These are phyloP conservation scores for Coelopa pilipes DNA, from an alignment of 2,888 invertebrate genomes.

Conservation along the genomic window DNA sequence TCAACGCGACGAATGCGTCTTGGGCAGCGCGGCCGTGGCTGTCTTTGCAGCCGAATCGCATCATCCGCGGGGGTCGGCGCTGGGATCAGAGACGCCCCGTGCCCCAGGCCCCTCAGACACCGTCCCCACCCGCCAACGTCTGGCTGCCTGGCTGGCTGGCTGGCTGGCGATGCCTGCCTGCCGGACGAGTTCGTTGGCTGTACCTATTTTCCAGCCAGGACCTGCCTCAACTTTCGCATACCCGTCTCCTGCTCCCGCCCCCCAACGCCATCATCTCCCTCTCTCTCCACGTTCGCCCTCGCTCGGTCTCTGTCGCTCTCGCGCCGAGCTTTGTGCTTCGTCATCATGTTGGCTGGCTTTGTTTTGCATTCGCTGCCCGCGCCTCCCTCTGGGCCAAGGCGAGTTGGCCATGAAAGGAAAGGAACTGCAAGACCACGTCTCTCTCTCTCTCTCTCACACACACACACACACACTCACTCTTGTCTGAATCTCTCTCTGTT, in stretches of 20 bases:
- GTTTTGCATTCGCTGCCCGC: constrained; percentile 24
- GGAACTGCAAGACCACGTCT: no score
- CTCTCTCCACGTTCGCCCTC: background rate
- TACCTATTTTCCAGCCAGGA: constrained; percentile 65
- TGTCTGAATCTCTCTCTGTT: background rate
- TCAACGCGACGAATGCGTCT: constrained; percentile 30
- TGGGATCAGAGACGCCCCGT: background rate
- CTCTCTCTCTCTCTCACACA: constrained; percentile 6
- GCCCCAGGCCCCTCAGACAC: background rate
- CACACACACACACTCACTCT: constrained; percentile 8
- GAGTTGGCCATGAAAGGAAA: constrained; percentile 24
- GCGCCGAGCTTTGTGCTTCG: constrained; percentile 36
- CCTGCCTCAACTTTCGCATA: constrained; percentile 62
- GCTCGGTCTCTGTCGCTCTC: constrained; percentile 5
- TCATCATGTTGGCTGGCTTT: constrained; percentile 35
- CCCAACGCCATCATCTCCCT: background rate
- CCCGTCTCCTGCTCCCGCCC: constrained; percentile 34
- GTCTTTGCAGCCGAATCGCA: constrained; percentile 34
- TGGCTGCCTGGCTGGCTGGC: constrained; percentile 5
- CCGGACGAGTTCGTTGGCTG: constrained; percentile 62
- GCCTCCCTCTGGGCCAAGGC: constrained; percentile 2
- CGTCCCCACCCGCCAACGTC: background rate
- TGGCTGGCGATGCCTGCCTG: constrained; percentile 28
- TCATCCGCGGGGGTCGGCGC: constrained; percentile 2
- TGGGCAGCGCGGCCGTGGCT: constrained; percentile 36